Base-by-base conservation (phyloP, 2,113 vertebrate species). In the Motacilla tschutschensis region DNA sequence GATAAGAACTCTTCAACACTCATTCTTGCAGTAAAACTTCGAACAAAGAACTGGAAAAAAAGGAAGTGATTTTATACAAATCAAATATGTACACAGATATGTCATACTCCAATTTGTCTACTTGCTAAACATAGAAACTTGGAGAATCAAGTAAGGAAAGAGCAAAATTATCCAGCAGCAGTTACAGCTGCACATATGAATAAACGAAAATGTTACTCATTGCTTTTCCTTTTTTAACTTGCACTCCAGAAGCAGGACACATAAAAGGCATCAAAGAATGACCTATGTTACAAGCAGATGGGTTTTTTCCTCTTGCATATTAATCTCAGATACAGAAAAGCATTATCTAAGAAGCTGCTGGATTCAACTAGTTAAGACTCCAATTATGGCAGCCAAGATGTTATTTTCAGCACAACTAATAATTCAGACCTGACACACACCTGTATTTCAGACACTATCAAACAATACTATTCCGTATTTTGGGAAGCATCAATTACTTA, bases 121-220 rank as follows among this genome's bases (percentile, higher is more conserved):
- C 57, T 60, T 59, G 44, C 81, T 91, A 84, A 92, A 88, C 25
- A 82, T 8, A 90, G 62, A 72, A 83, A 91, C n/a, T 35, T 58
- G 43, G n/a, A 74, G 43, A 90, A 55, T 55, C 18, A 59, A 81
- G 25, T 26, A 79, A 82, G 26, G 25, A 79, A 81, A 81, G 17
- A 64, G n/a, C 16, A 88, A 79, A 92, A 85, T 78, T 46, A 78
- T n/a, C 29, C 65, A 85, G 51, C 55, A 88, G 80, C 43, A 83
- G 21, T 53, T 83, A 83, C 44, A 80, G 69, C 60, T 77, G 44
- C 48, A 75, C 11, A 17, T 67, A 62, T 36, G 54, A 87, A 92
- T 38, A 74, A 79, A 66, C 0, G 0, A 73, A 79, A 92, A 87
- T 22, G 9, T 40, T 83, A 72, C 14, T 57, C n/a, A 69, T 17